These are phyloP conservation scores for Corticium candelabrum DNA, from an alignment of 37 sponge, comb jelly and placozoan genomes.

Conservation along the genomic window DNA sequence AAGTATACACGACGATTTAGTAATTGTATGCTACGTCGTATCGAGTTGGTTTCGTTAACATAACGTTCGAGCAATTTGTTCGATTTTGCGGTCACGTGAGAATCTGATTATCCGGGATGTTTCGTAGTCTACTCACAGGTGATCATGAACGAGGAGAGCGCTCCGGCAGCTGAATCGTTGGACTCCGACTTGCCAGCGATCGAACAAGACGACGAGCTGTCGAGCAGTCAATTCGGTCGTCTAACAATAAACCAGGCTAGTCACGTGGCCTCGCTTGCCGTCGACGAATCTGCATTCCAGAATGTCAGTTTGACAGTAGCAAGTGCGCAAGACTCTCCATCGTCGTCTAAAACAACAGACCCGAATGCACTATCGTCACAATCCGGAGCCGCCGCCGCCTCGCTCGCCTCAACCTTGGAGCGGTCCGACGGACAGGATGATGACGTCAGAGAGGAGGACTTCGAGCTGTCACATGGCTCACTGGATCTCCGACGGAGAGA, in stretches of 20 bases:
- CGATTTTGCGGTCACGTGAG: too few relatives aligned
- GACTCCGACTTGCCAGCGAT: background rate
- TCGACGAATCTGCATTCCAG: background rate
- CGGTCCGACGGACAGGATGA: background rate
- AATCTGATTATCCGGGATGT: too few relatives aligned
- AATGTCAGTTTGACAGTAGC: background rate
- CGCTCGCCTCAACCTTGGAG: background rate
- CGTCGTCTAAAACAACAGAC: background rate
- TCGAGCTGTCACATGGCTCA: too few relatives aligned
- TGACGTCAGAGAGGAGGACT: background rate
- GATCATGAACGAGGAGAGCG: too few relatives aligned
- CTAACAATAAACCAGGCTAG: too few relatives aligned
- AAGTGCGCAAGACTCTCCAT: background rate
- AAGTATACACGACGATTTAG: too few relatives aligned
- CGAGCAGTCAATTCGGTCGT: conserved; percentile 1
- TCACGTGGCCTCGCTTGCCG: too few relatives aligned
- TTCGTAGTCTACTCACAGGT: too few relatives aligned
- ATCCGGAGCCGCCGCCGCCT: background rate
- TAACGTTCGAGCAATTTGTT: too few relatives aligned
- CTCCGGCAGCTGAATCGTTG: background rate
- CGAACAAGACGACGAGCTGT: background rate
- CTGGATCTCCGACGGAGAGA: background rate
- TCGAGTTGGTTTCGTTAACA: too few relatives aligned
- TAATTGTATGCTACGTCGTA: too few relatives aligned
- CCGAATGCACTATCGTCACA: background rate